These are phyloP conservation scores for Pseudochromis fuscus DNA, from an alignment of 2,797 vertebrate species.

Conservation along the genomic window DNA sequence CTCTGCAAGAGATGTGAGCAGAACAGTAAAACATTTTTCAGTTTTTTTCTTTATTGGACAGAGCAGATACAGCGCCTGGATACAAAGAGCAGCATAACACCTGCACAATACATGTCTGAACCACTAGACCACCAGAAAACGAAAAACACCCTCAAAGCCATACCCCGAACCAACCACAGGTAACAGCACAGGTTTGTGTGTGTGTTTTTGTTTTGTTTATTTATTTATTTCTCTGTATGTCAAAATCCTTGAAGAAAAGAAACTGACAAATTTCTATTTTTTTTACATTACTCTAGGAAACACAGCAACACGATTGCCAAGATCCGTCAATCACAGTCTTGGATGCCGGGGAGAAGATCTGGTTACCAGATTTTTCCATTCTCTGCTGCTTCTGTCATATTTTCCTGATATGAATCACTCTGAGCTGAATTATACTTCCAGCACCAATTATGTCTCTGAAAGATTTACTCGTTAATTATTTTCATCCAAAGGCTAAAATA, in stretches of 20 bases:
- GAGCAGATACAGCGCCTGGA: background rate
- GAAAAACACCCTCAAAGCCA: slow-evolving; percentile 7
- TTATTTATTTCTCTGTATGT: no score
- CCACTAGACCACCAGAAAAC: slow-evolving; percentile 3
- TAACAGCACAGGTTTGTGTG: slow-evolving; percentile 10
- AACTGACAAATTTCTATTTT: slow-evolving; percentile 26
- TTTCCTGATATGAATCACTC: background rate
- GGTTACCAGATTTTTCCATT: slow-evolving; percentile 4
- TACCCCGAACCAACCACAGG: background rate
- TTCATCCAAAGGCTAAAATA: background rate
- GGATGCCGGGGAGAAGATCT: slow-evolving; percentile 7
- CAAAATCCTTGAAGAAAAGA: slow-evolving; percentile 21
- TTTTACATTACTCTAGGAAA: slow-evolving; percentile 22
- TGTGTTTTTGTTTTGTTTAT: background rate
- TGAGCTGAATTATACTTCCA: background rate
- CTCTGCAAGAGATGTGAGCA: slow-evolving; percentile 2
- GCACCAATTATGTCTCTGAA: no score
- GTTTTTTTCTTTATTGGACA: slow-evolving; percentile 2
- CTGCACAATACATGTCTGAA: background rate
- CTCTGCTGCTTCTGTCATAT: background rate
- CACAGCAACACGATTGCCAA: slow-evolving; percentile 15
- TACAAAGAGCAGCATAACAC: background rate
- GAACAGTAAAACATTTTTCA: background rate
- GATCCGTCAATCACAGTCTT: slow-evolving; percentile 23
- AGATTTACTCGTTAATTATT: no score